Conservation (phyloP, 1,140 invertebrate genomes). For the Drosophila simulans region DNA sequence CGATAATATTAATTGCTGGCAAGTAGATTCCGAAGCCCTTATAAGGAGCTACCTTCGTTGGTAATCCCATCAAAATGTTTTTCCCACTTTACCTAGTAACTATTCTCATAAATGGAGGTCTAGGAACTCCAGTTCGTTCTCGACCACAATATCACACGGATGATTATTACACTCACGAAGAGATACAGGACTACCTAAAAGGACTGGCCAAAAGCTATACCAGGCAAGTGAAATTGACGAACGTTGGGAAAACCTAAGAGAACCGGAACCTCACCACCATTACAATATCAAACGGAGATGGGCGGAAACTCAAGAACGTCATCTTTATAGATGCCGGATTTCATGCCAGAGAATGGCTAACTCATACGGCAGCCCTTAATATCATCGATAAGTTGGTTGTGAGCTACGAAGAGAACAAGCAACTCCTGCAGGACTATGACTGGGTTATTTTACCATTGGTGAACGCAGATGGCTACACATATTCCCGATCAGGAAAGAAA, state of each 20-base stretch:
- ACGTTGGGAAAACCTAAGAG: conserved; percentile 83
- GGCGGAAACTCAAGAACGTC: conserved; percentile 82
- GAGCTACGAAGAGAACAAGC: conserved; percentile 80
- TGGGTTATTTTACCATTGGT: conserved; percentile 44
- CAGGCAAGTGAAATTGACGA: conserved; percentile 65
- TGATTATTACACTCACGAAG: conserved; percentile 50
- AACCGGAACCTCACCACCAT: conserved; percentile 85
- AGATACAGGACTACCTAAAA: conserved; percentile 85
- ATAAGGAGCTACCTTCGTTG: not conserved
- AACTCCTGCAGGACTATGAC: conserved; percentile 75
- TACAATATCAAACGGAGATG: conserved; percentile 84
- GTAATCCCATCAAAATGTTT: conserved; percentile 7
- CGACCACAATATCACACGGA: conserved; percentile 10
- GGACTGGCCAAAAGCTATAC: conserved; percentile 82
- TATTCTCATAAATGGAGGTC: conserved; percentile 1
- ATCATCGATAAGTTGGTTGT: conserved; percentile 87
- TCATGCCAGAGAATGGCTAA: conserved; percentile 88
- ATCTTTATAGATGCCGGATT: conserved; percentile 86
- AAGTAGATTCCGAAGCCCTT: not conserved
- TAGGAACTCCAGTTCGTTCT: not conserved
- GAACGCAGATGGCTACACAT: conserved; percentile 53
- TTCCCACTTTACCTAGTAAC: not conserved
- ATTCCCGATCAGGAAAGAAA: conserved; percentile 10
- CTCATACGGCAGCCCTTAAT: conserved; percentile 87
- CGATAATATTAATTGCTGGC: not conserved